Base-by-base conservation (phyloP, 1,140 invertebrate genomes). In the Homarus americanus region DNA sequence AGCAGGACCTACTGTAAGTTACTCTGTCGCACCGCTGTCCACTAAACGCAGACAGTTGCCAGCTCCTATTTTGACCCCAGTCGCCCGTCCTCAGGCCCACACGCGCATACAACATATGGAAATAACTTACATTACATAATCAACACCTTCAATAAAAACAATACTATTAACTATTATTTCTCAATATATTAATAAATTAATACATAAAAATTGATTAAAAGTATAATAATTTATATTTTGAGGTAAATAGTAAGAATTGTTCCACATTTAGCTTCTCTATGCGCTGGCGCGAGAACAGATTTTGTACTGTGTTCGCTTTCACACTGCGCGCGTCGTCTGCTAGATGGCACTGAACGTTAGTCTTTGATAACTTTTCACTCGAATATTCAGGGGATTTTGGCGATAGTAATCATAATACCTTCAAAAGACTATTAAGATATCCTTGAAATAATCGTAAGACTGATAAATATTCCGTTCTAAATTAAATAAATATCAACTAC, bases 321-420 rank as follows among this genome's bases (percentile, higher is more conserved):
- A 78, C 88, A 76, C 44, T 90, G 88, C 88, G 88, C 88, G 88
- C 88, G 88, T 90, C 88, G 88, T 90, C 88, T 90, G 88, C 88
- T 83, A 58, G 80, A 73, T 66, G 80, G 66, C 80, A 83, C 28
- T 76, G 80, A 90, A 53, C 41, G 72, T 38, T 83, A 84, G 38
- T 2, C 4, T 44, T 28, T 84, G 72, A 63, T 78, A 89, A 90
- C 32, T 36, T 63, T 90, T 90, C n/a, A 82, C 58, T 90, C 88
- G 75, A 44, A 41, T 84, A 66, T 80, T 78, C 34, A 28, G 41
- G 41, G 63, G 20, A 0, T 87, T 78, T 87, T 75, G 10, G 32
- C 41, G 20, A 28, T 10, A 58, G 72, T 44, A 28, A 58, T 36
- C 28, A 28, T 40, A 1, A 69, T 1, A 69, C 1, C 7, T 32